phyloP scores from a whole-genome alignment of 1,140 invertebrate genomes.

The Drosophila pectinifera region DNA sequence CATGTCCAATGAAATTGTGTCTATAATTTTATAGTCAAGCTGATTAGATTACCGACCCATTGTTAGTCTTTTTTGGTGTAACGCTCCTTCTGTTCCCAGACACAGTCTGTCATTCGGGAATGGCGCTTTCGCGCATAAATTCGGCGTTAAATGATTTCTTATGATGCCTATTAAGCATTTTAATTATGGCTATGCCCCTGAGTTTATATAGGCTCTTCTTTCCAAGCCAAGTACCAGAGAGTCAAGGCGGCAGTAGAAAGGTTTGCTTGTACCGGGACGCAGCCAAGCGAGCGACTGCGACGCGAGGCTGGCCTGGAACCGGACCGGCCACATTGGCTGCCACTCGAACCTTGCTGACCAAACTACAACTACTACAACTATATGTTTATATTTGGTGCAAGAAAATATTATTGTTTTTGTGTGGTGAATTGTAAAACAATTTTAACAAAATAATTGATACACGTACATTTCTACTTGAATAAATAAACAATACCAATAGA shows the following conservation, averaged over 20 bases:
- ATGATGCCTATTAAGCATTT: conserved; percentile 79
- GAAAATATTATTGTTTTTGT: background rate
- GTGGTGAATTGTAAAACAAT: background rate
- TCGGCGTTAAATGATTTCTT: conserved; percentile 78
- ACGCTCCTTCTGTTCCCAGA: background rate
- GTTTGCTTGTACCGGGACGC: conserved; percentile 14
- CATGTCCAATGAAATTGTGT: conserved; percentile 51
- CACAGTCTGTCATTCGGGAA: conserved; percentile 4
- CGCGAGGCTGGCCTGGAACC: conserved; percentile 10
- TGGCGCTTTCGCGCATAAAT: conserved; percentile 55
- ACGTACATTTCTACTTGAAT: no score
- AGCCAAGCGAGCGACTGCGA: conserved; percentile 40
- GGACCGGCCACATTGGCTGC: conserved; percentile 18
- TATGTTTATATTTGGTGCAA: background rate
- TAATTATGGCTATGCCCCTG: conserved; percentile 66
- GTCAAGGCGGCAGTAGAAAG: conserved; percentile 11
- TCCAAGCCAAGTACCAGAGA: conserved; percentile 2
- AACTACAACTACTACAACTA: background rate
- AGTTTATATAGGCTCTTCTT: conserved; percentile 44
- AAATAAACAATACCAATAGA: no score
- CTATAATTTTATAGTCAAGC: conserved; percentile 63
- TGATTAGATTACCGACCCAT: conserved; percentile 74
- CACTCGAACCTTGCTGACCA: background rate
- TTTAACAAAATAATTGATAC: background rate
- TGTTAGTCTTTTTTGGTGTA: conserved; percentile 43